phyloP scores from a whole-genome alignment of 2,888 invertebrate genomes.

The Drosophila barbarae region DNA sequence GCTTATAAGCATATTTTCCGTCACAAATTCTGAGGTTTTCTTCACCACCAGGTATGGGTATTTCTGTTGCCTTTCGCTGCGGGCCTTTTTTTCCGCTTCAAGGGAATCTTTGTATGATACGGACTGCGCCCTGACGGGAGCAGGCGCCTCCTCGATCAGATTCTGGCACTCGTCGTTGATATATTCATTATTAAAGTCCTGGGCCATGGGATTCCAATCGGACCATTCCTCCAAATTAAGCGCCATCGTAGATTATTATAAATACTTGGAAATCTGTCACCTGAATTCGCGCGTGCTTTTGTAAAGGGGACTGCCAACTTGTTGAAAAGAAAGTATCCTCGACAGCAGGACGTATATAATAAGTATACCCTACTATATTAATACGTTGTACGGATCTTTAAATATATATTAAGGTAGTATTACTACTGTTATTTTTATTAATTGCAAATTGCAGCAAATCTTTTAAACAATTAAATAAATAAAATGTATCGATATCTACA shows the following conservation, averaged over 20 bases:
- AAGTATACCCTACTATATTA: no score
- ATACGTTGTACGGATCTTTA: no score
- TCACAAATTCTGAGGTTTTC: constrained; percentile 27
- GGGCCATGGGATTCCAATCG: constrained; percentile 50
- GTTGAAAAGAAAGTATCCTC: neutral
- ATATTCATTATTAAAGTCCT: constrained; percentile 43
- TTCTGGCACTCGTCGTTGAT: constrained; percentile 8
- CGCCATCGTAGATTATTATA: neutral
- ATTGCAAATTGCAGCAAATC: no score
- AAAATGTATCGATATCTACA: neutral
- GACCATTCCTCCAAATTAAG: constrained; percentile 10
- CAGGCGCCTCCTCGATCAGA: neutral
- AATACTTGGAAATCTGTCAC: neutral
- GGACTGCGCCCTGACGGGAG: neutral
- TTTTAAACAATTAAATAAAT: no score
- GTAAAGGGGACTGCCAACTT: neutral
- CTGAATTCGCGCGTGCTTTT: constrained; percentile 10
- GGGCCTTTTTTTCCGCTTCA: neutral
- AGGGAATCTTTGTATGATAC: neutral
- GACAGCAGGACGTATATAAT: no score
- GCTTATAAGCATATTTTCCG: constrained; percentile 22
- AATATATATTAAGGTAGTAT: no score
- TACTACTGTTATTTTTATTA: no score
- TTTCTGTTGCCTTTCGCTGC: constrained; percentile 6
- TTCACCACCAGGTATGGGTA: constrained; percentile 51